Evolutionary conservation across 2,888 invertebrate genomes (phyloP), one percentile per base, ranked within the genome.

Genomic region (Spialia ferax): DNA sequence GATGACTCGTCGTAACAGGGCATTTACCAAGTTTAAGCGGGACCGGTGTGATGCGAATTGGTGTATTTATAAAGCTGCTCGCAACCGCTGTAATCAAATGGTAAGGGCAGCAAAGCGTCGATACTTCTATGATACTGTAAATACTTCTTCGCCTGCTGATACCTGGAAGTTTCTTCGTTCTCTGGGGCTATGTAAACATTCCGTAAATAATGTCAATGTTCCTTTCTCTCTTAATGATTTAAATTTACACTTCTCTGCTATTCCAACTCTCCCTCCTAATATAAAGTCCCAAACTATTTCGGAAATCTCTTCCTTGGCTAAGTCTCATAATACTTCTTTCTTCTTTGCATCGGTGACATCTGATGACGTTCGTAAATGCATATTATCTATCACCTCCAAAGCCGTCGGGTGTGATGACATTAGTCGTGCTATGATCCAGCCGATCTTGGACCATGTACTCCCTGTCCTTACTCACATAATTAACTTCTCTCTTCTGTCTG

Each of bases 141-240:
- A 48, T 10, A 62, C 60, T 20, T 61, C 70, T n/a, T 35, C 62
- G 1, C n/a, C n/a, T n/a, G 45, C 68, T 10, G 57, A 65, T 38
- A 59, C 63, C 6, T 65, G 68, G 65, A 59, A 57, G 15, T 70
- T 70, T 48, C 55, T 68, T 0, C 54, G 59, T 18, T 59, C 65
- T 13, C 18, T 64, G 0, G 59, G 59, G 8, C 23, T 59, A 7
- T 42, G 59, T 42, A 57, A 38, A 18, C 20, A 2, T 1, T 18
- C 18, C 2, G 6, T 1, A 1, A 5, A 1, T 7, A 13, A 35
- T 4, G 20, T 7, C 6, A 6, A 38, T 10, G 11, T 13, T 15
- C n/a, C 56, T 8, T 42, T 59, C 11, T 23, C 59, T 8, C 42
- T 59, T 8, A 15, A 59, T n/a, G 42, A 15, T 0, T 38, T 59